Evolutionary conservation across 1,140 invertebrate genomes (phyloP), one percentile per base, ranked within the genome.

Genomic region (Eumeta japonica): DNA sequence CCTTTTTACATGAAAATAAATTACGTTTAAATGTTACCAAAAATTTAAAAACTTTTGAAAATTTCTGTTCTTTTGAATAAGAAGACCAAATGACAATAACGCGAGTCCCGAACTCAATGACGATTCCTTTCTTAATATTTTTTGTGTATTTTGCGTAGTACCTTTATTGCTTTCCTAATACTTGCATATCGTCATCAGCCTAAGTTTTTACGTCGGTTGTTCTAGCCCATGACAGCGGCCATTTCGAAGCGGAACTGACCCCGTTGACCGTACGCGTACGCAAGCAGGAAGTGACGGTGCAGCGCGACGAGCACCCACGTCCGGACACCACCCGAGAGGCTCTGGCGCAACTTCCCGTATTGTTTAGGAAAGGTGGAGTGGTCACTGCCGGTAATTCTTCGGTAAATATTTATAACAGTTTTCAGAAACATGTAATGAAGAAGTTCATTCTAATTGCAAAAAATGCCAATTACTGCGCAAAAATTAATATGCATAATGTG

Each of bases 361-460:
- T 98, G 5, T 99, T 99, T 71, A 93, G 97, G 62, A 96, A 98
- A 68, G 85, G 91, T 44, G 96, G 96, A 11, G 83, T 92, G 5
- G 94, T 98, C 0, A 98, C 93, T 36, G 96, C 96, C 46, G 97
- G 93, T 31, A 89, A 90, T 58, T 92, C 97, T 40, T 97, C 94
- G 14, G 92, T 94, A 78, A 81, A 82, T 45, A 14, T n/a, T 62
- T 53, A n/a, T 24, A n/a, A n/a, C n/a, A n/a, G 30, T 39, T 39
- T 24, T 24, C n/a, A 7, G 7, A 24, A 7, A 24, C n/a, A 24
- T 24, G n/a, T 24, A 7, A 7, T 24, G 7, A 7, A 7, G 7
- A 7, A 24, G 20, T 24, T 24, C 20, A 24, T n/a, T 24, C 20
- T 24, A 7, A 24, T 7, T 7, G n/a, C 20, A 24, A 7, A 7